Percentiles rank a stretch among this genome's conserved stretches.
These are phyloP conservation scores for Oeneis ivallda DNA, from an alignment of 2,888 invertebrate genomes.

Conservation along the genomic window DNA sequence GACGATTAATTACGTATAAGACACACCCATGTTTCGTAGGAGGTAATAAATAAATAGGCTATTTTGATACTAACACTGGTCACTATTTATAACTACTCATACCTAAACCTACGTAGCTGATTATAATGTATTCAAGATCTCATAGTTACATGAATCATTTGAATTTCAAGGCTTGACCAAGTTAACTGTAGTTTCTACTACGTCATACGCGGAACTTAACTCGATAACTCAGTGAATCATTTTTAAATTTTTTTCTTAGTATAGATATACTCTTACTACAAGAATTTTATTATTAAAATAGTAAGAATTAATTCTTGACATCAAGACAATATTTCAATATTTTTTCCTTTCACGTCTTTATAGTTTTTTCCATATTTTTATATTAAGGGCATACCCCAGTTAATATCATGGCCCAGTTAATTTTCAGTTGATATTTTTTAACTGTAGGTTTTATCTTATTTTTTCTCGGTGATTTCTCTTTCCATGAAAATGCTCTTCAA, in stretches of 20 bases:
- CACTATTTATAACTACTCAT: not conserved
- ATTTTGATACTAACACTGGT: constrained; percentile 6
- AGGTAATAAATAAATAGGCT: constrained; percentile 5
- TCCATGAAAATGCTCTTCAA: no score
- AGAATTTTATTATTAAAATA: no score
- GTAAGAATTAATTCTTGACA: no score
- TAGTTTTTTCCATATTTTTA: not conserved
- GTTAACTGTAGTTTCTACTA: constrained; percentile 24
- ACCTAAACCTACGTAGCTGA: constrained; percentile 11
- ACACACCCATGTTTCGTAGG: constrained; percentile 7
- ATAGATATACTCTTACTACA: not conserved
- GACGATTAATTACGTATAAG: not conserved
- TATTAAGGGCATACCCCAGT: no score
- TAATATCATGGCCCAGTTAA: no score
- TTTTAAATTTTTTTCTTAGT: not conserved
- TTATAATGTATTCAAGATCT: constrained; percentile 11
- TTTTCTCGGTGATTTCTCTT: no score
- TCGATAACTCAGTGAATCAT: constrained; percentile 9
- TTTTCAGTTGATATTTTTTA: no score
- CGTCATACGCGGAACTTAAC: constrained; percentile 18
- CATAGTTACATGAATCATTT: constrained; percentile 17
- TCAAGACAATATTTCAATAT: not conserved
- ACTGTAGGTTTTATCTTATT: no score
- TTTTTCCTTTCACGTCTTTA: not conserved
- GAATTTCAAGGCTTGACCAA: constrained; percentile 21